Evolutionary conservation across 1,140 invertebrate species (phyloP), one percentile per base, ranked within the genome.

Genomic region (Dendrolimus punctatus): DNA sequence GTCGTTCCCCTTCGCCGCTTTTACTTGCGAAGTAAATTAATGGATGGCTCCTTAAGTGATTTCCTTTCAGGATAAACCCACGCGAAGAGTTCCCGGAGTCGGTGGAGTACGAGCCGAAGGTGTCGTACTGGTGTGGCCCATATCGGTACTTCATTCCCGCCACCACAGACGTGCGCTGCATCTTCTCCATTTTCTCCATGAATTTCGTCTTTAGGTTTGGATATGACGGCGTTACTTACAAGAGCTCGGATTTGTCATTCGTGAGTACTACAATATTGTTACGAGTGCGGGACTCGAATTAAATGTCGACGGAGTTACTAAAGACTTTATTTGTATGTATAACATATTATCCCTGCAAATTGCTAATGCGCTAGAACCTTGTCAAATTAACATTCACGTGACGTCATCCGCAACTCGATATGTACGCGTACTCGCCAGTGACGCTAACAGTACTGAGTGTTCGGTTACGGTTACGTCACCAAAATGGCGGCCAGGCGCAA

Each of bases 101-200:
- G 0, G 82, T 86, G 10, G 80, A 86, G 38, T 86, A 86, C 41
- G 80, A 84, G 42, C 80, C 80, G 0, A 86, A 86, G 46, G 67
- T 86, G 1, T 86, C 83, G 6, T 86, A 84, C 73, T 81, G 71
- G 69, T 86, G 80, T 43, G 83, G 83, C 0, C 77, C 80, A 3
- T 83, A 83, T 50, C 71, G 80, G 7, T 86, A 86, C 62, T 86
- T 86, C 68, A 69, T 86, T 4, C 83, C 83, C 0, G 77, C 83
- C 7, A 84, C 83, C 0, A 84, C 78, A 0, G 80, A 84, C 59
- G 73, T 86, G 6, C 64, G 83, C 49, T 86, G 83, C 46, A 80
- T 86, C 46, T 86, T 86, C 72, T 83, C 79, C 1, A 84, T 86
- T 45, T 86, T 84, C 57, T 72, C 80, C 4, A 84, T 84, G 80